Conservation (phyloP, 2,888 invertebrate genomes). For the Conops quadrifasciatus region DNA sequence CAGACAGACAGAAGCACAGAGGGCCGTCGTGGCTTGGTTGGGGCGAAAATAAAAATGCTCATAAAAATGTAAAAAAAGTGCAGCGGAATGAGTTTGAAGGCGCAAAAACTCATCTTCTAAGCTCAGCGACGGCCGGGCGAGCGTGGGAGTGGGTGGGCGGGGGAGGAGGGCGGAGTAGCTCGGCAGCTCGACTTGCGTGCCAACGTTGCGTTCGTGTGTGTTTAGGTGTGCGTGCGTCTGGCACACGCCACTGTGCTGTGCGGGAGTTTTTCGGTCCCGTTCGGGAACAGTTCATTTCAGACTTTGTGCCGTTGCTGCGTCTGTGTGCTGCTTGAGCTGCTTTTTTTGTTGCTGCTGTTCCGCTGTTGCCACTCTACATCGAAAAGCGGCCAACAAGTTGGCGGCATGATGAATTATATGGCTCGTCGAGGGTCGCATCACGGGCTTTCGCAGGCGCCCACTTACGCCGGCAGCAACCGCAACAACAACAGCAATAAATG, state of each 20-base stretch:
- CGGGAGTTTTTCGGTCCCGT: conserved; percentile 16
- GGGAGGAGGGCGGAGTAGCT: not conserved
- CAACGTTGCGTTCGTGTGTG: conserved; percentile 9
- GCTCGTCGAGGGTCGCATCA: conserved; percentile 21
- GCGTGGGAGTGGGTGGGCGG: not conserved
- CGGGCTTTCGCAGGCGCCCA: conserved; percentile 17
- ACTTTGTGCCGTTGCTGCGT: not conserved
- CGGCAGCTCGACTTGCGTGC: conserved; percentile 5
- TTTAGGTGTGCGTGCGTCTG: conserved; percentile 12
- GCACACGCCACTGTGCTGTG: conserved; percentile 11
- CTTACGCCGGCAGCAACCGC: conserved; percentile 1
- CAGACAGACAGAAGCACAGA: not conserved
- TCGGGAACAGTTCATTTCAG: conserved; percentile 24
- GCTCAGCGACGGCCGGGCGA: conserved; percentile 18
- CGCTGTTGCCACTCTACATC: not conserved
- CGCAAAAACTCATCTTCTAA: conserved; percentile 35
- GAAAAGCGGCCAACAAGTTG: conserved; percentile 12
- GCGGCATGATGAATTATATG: conserved; percentile 30
- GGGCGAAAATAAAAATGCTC: conserved; percentile 26
- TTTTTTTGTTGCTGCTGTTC: not conserved
- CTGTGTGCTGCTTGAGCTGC: not conserved
- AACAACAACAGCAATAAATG: not conserved
- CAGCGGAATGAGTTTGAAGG: conserved; percentile 20
- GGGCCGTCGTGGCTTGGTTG: not conserved
- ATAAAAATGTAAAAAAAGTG: conserved; percentile 14